Evolutionary conservation across 92 coral and sea anemone species (phyloP).

Genomic region (Epizoanthus fatuus): DNA sequence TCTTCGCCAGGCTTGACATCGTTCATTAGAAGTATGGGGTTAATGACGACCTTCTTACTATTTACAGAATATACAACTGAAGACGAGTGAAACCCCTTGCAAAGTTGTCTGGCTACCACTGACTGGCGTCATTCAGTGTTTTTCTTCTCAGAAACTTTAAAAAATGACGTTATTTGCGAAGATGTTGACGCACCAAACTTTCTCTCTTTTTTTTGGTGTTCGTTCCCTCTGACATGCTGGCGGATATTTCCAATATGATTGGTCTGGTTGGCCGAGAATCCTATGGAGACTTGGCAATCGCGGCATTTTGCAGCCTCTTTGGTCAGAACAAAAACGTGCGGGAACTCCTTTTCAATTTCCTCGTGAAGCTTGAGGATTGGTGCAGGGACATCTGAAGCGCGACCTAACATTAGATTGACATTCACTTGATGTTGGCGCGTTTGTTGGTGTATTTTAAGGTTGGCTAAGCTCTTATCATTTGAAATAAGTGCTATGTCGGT

Average conservation of each 20-base stretch:
- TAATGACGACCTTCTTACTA: slow-evolving; percentile 16
- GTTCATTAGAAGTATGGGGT: slow-evolving; percentile 45
- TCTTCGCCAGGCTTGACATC: slow-evolving; percentile 51
- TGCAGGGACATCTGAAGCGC: neutral
- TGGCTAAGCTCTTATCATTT: no score
- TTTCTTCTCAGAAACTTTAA: neutral
- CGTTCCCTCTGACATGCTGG: no score
- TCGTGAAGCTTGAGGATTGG: slow-evolving; percentile 2
- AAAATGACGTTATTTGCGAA: slow-evolving; percentile 18
- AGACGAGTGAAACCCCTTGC: slow-evolving; percentile 38
- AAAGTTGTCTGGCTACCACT: slow-evolving; percentile 35
- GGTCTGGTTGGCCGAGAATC: no score
- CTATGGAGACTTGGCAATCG: no score
- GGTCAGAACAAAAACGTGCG: no score
- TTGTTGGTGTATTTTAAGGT: no score
- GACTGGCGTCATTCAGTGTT: neutral
- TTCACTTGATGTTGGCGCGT: no score
- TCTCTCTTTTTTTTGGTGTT: neutral
- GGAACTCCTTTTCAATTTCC: slow-evolving; percentile 12
- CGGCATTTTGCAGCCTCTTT: no score
- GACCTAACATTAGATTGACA: no score
- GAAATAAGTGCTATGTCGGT: no score
- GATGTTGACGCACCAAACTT: slow-evolving; percentile 5
- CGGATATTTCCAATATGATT: no score
- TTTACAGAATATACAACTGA: slow-evolving; percentile 4